These are phyloP conservation scores for Harpagoxenus sublaevis DNA, from an alignment of 2,888 invertebrate species.

Conservation along the genomic window DNA sequence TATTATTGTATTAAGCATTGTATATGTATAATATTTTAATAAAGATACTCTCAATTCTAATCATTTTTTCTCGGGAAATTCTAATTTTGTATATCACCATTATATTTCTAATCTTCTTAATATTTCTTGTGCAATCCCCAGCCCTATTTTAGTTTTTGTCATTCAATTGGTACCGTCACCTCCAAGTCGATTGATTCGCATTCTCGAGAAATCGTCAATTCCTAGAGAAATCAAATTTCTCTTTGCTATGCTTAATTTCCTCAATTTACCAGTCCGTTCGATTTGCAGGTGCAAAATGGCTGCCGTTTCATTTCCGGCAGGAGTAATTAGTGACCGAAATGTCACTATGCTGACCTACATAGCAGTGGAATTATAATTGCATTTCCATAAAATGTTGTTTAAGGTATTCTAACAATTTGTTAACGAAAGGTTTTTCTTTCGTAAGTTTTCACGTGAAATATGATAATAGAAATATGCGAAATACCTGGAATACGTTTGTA, in stretches of 20 bases:
- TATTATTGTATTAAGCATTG: background rate
- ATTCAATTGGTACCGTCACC: background rate
- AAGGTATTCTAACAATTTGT: slow-evolving; percentile 14
- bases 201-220: slow-evolving; percentile 44
- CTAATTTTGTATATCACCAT: background rate
- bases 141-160: background rate
- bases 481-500: background rate
- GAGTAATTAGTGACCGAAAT: slow-evolving; percentile 74
- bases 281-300: slow-evolving; percentile 70
- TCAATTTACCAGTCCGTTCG: slow-evolving; percentile 65
- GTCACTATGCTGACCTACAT: slow-evolving; percentile 61
- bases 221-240: slow-evolving; percentile 67
- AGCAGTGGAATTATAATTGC: slow-evolving; percentile 45
- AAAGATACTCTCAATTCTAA: background rate
- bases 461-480: background rate
- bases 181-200: slow-evolving; percentile 19
- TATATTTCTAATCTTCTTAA: background rate
- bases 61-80: background rate
- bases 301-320: slow-evolving; percentile 76
- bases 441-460: background rate
- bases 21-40: slow-evolving; percentile 4
- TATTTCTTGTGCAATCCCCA: background rate
- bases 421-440: background rate
- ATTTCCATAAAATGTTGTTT: slow-evolving; percentile 35
- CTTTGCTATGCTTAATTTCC: slow-evolving; percentile 64